Conservation (phyloP, 2,888 invertebrate species). For the Xestoiulus laeticollis region DNA sequence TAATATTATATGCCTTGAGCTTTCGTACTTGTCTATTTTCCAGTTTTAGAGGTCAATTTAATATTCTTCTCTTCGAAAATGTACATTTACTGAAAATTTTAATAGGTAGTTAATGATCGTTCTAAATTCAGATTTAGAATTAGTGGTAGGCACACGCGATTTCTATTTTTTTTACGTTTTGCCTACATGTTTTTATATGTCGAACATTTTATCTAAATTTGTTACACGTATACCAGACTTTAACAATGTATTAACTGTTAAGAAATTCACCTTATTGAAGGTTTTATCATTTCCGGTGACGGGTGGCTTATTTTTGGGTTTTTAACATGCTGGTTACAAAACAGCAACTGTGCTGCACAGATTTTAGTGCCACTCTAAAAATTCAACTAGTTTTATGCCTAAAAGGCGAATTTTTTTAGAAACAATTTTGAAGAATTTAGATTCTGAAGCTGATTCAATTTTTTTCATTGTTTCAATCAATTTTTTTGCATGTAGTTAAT, state of each 20-base stretch:
- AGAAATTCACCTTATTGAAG: neutral
- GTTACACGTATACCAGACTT: conserved; percentile 16
- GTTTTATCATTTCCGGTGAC: neutral
- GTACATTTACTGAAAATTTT: no score
- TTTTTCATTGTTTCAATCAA: neutral
- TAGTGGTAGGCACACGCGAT: neutral
- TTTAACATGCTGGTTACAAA: neutral
- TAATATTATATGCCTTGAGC: neutral
- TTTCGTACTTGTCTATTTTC: neutral
- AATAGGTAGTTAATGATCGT: neutral
- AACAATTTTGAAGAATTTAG: no score
- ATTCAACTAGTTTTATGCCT: neutral
- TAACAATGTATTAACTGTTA: neutral
- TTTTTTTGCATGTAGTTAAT: neutral
- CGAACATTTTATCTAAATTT: neutral
- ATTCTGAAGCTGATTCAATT: neutral
- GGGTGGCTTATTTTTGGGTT: neutral
- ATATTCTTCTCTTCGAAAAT: conserved; percentile 5
- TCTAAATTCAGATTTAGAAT: neutral
- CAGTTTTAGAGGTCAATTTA: neutral
- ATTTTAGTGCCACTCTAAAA: neutral
- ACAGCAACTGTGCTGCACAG: neutral
- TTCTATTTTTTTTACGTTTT: neutral
- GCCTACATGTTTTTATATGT: conserved; percentile 13
- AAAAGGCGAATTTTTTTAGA: neutral